phyloP scores from a whole-genome alignment of 2,113 vertebrate species.

The Takifugu bimaculatus region DNA sequence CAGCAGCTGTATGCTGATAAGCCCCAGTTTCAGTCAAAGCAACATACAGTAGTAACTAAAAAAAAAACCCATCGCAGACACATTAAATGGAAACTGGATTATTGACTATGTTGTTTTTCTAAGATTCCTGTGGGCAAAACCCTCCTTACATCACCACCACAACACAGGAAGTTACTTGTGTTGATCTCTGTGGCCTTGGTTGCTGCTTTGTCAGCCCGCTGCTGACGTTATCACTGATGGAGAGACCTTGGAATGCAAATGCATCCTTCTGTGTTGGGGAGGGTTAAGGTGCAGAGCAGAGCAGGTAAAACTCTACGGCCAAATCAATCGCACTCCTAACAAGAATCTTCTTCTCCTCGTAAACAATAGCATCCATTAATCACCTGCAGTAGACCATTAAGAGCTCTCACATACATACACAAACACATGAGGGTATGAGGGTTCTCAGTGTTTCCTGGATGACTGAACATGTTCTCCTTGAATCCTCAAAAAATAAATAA shows the following conservation, averaged over 20 bases:
- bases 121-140: too few species aligned
- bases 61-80: too few species aligned
- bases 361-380: slow-evolving; percentile 51
- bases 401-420: too few species aligned
- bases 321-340: slow-evolving; percentile 64
- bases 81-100: too few species aligned
- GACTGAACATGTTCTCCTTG: too few species aligned
- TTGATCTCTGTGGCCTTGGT: slow-evolving; percentile 35
- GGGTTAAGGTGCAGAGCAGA: slow-evolving; percentile 35
- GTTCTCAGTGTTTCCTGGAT: too few species aligned
- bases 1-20: too few species aligned
- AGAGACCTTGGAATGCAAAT: slow-evolving; percentile 50
- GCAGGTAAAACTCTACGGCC: slow-evolving; percentile 63
- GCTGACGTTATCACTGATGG: slow-evolving; percentile 41
- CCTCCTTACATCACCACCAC: slow-evolving; percentile 18
- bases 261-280: slow-evolving; percentile 31
- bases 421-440: too few species aligned
- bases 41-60: too few species aligned
- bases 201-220: slow-evolving; percentile 24
- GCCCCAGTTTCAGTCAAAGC: not conserved
- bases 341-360: slow-evolving; percentile 61
- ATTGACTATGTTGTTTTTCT: too few species aligned
- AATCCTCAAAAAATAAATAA: too few species aligned
- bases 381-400: too few species aligned
- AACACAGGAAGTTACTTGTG: slow-evolving; percentile 21